phyloP scores from a whole-genome alignment of 2,797 vertebrate genomes.

The Leptatherina wallacei region DNA sequence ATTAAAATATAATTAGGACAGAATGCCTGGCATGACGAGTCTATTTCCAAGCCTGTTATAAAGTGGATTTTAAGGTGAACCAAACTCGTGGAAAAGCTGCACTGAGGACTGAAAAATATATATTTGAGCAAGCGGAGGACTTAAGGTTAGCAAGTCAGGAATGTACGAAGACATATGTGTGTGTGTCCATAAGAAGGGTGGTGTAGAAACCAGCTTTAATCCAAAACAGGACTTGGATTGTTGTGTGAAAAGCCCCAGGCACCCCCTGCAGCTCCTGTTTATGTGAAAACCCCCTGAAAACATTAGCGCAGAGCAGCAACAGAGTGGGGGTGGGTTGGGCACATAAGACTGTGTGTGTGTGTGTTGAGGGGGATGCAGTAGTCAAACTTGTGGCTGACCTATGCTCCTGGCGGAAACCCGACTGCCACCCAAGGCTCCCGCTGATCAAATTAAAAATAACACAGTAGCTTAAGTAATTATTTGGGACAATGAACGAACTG shows the following conservation, averaged over 20 bases:
- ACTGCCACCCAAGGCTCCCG: slow-evolving; percentile 39
- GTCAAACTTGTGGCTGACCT: slow-evolving; percentile 55
- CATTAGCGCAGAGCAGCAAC: slow-evolving; percentile 43
- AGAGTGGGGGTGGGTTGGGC: slow-evolving; percentile 8
- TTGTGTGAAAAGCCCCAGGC: slow-evolving; percentile 64
- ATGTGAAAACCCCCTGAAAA: slow-evolving; percentile 66
- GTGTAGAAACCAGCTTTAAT: slow-evolving; percentile 57
- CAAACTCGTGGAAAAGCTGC: slow-evolving; percentile 6
- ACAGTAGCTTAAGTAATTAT: neutral
- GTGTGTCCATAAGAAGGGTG: neutral
- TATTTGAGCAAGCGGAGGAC: slow-evolving; percentile 14
- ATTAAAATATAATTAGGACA: neutral
- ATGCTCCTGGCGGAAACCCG: slow-evolving; percentile 38
- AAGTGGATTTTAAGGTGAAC: slow-evolving; percentile 1
- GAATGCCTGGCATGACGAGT: neutral
- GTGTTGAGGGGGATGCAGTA: slow-evolving; percentile 26
- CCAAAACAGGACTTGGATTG: slow-evolving; percentile 66
- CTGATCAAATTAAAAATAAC: slow-evolving; percentile 44
- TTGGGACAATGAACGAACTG: slow-evolving; percentile 1
- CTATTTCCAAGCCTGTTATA: neutral
- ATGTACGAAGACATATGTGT: slow-evolving; percentile 13
- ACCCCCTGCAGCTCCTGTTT: slow-evolving; percentile 70
- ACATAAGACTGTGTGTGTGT: slow-evolving; percentile 1
- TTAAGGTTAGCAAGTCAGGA: slow-evolving; percentile 24
- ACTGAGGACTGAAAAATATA: neutral